These are phyloP conservation scores for Amiota communis DNA, from an alignment of 2,888 invertebrate species.

Conservation along the genomic window DNA sequence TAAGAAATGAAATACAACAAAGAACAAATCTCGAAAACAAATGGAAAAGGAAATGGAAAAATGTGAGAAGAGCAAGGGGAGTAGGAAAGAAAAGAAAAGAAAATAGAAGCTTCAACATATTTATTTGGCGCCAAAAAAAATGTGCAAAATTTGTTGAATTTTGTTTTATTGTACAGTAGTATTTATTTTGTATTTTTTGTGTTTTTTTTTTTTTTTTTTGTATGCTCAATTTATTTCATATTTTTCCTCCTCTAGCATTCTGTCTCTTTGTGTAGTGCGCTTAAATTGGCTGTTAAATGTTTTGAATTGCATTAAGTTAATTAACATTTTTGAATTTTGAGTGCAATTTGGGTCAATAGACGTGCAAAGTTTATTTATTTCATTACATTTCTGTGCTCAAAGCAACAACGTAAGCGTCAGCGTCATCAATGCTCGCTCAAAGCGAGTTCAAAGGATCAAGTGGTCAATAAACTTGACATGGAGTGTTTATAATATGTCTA, in stretches of 20 bases:
- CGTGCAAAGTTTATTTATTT: slow-evolving; percentile 19
- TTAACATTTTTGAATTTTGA: slow-evolving; percentile 19
- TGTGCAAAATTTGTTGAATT: no score
- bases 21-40: slow-evolving; percentile 19
- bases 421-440: no score
- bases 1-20: neutral
- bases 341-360: slow-evolving; percentile 23
- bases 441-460: neutral
- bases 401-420: neutral
- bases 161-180: no score
- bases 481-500: neutral
- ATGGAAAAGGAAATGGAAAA: slow-evolving; percentile 24
- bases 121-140: no score
- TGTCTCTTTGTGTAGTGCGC: no score
- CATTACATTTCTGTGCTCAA: neutral
- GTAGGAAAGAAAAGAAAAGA: neutral
- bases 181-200: no score
- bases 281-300: neutral
- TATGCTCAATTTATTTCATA: no score
- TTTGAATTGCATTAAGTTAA: slow-evolving; percentile 7
- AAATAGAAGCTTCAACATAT: neutral
- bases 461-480: neutral
- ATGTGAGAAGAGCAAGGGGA: neutral
- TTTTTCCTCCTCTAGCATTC: no score
- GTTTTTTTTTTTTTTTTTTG: no score